Percentiles rank a stretch among this genome's conserved stretches.
These are phyloP conservation scores for Ciconia boyciana DNA, from an alignment of 2,113 vertebrate genomes.

Conservation along the genomic window DNA sequence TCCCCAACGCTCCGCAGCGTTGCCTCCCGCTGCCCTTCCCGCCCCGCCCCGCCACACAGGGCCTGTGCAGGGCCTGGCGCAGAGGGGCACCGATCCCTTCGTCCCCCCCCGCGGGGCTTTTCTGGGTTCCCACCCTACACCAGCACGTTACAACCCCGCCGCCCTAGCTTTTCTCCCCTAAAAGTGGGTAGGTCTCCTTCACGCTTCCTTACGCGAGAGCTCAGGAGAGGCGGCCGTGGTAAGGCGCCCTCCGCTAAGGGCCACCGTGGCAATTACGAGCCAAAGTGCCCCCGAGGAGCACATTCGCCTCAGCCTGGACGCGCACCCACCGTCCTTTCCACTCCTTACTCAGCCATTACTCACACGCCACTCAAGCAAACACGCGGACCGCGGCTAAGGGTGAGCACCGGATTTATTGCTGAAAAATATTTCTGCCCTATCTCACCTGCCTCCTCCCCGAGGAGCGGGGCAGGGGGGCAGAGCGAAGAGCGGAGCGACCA, in stretches of 20 bases:
- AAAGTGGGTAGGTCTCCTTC: neutral
- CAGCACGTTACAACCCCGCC: rapidly evolving
- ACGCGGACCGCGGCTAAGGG: neutral
- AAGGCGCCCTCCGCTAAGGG: too few species aligned
- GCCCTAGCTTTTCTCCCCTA: neutral
- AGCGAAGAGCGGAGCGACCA: neutral
- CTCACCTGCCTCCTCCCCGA: neutral
- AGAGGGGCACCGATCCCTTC: neutral
- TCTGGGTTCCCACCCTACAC: neutral
- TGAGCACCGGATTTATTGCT: neutral
- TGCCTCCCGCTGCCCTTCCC: neutral
- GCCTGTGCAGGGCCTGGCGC: rapidly evolving
- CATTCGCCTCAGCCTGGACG: too few species aligned
- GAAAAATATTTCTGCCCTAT: neutral
- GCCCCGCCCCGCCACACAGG: rapidly evolving
- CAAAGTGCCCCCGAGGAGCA: neutral
- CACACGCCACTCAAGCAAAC: neutral
- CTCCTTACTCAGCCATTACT: neutral
- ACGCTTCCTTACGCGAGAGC: rapidly evolving
- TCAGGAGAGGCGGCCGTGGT: rapidly evolving
- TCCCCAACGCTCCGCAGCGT: rapidly evolving
- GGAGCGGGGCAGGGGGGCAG: neutral
- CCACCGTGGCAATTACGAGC: neutral
- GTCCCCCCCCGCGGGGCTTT: rapidly evolving
- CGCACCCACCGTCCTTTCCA: neutral